phyloP scores from a whole-genome alignment of 1,140 invertebrate species.

The Drosophila nasuta region DNA sequence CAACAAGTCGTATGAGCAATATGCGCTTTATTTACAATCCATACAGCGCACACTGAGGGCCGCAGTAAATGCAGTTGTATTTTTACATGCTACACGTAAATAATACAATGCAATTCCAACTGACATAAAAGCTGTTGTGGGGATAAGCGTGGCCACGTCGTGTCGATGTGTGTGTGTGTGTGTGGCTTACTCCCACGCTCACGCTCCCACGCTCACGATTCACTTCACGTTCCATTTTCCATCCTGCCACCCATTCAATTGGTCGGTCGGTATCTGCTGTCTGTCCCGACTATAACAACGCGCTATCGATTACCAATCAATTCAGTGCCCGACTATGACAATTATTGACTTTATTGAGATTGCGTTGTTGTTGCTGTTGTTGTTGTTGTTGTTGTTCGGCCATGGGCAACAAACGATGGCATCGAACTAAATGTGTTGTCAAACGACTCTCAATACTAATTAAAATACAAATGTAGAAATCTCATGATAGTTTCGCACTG shows the following conservation, averaged over 20 bases:
- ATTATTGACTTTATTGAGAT: slow-evolving; percentile 69
- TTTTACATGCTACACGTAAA: slow-evolving; percentile 70
- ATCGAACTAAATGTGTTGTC: too few species aligned
- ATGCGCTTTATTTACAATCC: slow-evolving; percentile 70
- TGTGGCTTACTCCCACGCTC: background rate
- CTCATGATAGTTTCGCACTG: background rate
- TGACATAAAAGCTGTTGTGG: slow-evolving; percentile 15
- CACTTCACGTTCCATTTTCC: background rate
- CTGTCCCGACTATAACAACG: slow-evolving; percentile 24
- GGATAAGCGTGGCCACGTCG: slow-evolving; percentile 26
- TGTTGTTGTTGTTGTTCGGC: too few species aligned
- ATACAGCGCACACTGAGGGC: slow-evolving; percentile 45
- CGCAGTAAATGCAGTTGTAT: slow-evolving; percentile 60
- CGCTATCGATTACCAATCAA: slow-evolving; percentile 73
- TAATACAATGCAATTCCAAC: slow-evolving; percentile 31
- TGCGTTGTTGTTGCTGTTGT: slow-evolving; percentile 12
- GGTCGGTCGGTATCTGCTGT: background rate
- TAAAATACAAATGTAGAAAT: slow-evolving; percentile 55
- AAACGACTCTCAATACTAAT: slow-evolving; percentile 37
- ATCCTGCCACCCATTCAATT: background rate
- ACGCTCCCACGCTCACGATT: too few species aligned
- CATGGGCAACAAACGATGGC: too few species aligned
- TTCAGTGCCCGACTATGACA: slow-evolving; percentile 54
- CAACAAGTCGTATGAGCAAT: slow-evolving; percentile 74
- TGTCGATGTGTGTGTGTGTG: slow-evolving; percentile 1